Evolutionary conservation across 2,888 invertebrate genomes (phyloP), one percentile per base, ranked within the genome.

Genomic region (Pollenia griseotomentosa): DNA sequence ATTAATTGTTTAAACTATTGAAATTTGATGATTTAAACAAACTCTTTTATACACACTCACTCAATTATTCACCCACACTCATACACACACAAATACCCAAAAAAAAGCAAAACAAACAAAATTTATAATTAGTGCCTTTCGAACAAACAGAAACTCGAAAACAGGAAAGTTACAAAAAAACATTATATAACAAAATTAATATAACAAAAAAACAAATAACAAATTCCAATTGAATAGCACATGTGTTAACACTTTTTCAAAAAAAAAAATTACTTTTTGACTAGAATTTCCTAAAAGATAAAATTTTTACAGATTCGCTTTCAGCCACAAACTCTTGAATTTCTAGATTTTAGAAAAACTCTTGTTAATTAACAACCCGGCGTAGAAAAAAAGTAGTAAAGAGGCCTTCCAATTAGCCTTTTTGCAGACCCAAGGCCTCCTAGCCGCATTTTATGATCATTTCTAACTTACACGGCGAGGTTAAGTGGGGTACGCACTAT

Each of bases 81-180:
- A n/a, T n/a, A n/a, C 14, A 51, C 19, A 65, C 42, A 59, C 19
- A 5, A 14, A 44, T 12, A 59, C 53, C 48, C 23, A 53, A 46
- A 57, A 59, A 63, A 57, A 78, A 42, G 11, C 70, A 55, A 33
- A 33, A 63, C 33, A 83, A 66, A 68, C n/a, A 66, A 73, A 73
- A 79, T 78, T 77, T 74, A 75, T 75, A 83, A 83, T 86, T 86
- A 86, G 86, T 86, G 86, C 86, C 86, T 86, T 86, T 86, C 86
- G 86, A 86, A 86, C 61, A 83, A 79, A 75, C 48, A 77, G 46
- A 75, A 80, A 84, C 70, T 48, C 48, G 19, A 74, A 84, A 81
- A 82, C 71, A 77, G 77, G 71, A 85, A 70, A 73, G 59, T 68
- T 71, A 84, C 11, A 33, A 66, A 51, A 75, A 80, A 75, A 79